phyloP scores from a whole-genome alignment of 1,140 invertebrate species.

The Bombus turneri region DNA sequence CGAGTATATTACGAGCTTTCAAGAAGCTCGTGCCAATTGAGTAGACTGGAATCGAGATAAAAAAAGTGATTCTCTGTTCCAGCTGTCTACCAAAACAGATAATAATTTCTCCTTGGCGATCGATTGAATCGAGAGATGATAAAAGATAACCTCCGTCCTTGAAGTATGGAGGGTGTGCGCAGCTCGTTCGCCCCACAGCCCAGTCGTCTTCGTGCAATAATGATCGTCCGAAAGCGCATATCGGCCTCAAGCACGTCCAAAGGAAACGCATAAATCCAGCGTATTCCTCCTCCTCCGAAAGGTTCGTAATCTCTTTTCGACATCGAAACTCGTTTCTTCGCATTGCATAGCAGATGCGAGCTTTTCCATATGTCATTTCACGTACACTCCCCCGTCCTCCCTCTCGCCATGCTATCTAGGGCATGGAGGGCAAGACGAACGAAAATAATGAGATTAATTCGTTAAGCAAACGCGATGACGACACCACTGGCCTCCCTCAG shows the following conservation, averaged over 20 bases:
- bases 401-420: background rate
- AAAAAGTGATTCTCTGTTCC: conserved; percentile 2
- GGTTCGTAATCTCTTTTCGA: conserved; percentile 67
- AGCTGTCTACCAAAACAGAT: conserved; percentile 7
- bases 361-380: conserved; percentile 48
- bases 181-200: background rate
- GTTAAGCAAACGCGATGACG: conserved; percentile 52
- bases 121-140: conserved; percentile 49
- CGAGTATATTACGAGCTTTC: conserved; percentile 38
- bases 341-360: conserved; percentile 46
- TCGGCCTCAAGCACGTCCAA: conserved; percentile 7
- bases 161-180: conserved; percentile 21
- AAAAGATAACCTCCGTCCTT: conserved; percentile 38
- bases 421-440: conserved; percentile 1
- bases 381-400: background rate
- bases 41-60: conserved; percentile 36
- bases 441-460: conserved; percentile 69
- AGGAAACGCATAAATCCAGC: conserved; percentile 54
- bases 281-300: conserved; percentile 45
- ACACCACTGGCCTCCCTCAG: background rate
- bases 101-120: conserved; percentile 51
- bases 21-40: conserved; percentile 54
- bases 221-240: conserved; percentile 54
- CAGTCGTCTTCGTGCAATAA: conserved; percentile 32
- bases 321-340: conserved; percentile 58